Evolutionary conservation across 1,140 invertebrate species (phyloP).

Genomic region (Dreissena rostriformis): DNA sequence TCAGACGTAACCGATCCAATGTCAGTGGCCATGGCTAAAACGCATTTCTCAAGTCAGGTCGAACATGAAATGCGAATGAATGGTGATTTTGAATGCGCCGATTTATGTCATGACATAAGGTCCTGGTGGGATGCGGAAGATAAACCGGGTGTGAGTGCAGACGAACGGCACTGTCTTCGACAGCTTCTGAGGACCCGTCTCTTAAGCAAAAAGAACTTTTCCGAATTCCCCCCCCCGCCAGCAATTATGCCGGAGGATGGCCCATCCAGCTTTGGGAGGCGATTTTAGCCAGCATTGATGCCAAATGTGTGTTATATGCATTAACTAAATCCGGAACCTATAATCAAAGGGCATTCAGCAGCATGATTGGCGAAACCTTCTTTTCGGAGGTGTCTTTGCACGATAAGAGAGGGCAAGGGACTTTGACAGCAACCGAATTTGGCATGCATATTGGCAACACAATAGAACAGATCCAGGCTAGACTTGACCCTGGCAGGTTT

Average conservation of each 20-base stretch:
- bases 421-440: conserved; percentile 36
- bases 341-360: conserved; percentile 39
- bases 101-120: background rate
- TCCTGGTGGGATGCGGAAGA: conserved; percentile 22
- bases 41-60: conserved; percentile 15
- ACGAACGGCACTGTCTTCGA: background rate
- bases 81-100: background rate
- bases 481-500: conserved; percentile 25
- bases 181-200: background rate
- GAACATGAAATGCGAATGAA: conserved; percentile 28
- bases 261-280: conserved; percentile 50
- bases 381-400: conserved; percentile 35
- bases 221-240: conserved; percentile 21
- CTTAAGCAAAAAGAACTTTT: background rate
- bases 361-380: conserved; percentile 44
- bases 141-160: background rate
- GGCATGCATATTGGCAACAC: conserved; percentile 30
- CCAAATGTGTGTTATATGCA: too few species aligned
- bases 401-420: conserved; percentile 34
- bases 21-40: conserved; percentile 21
- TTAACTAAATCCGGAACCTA: too few species aligned
- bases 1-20: conserved; percentile 27
- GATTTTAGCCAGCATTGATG: conserved; percentile 36
- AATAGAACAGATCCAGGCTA: conserved; percentile 21
- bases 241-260: conserved; percentile 39